Evolutionary conservation across 2,797 vertebrate genomes (phyloP).

Genomic region (Sphaeramia orbicularis): DNA sequence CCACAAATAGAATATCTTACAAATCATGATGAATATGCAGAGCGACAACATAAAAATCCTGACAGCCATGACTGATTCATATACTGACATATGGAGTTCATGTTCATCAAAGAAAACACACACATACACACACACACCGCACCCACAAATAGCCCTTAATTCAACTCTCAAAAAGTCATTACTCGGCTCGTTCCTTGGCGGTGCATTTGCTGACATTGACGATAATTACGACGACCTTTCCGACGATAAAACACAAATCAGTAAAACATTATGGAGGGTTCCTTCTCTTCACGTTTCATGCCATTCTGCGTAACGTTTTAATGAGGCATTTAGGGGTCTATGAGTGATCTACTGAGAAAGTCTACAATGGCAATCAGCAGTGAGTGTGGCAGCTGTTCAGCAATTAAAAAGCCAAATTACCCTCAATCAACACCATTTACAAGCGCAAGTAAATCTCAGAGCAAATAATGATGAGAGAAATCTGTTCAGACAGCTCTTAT

Average conservation of each 20-base stretch:
- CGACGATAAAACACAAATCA: constrained; percentile 80
- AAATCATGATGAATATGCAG: constrained; percentile 41
- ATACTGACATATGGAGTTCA: constrained; percentile 49
- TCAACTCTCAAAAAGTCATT: constrained; percentile 74
- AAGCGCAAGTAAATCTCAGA: constrained; percentile 83
- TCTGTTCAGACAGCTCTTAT: constrained; percentile 84
- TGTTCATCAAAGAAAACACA: constrained; percentile 57
- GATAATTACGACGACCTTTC: constrained; percentile 81
- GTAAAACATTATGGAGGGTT: constrained; percentile 71
- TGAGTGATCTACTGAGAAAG: constrained; percentile 83
- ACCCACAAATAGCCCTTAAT: constrained; percentile 66
- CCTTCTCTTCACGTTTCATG: constrained; percentile 76
- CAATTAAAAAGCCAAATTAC: constrained; percentile 89
- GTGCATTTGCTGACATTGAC: constrained; percentile 80
- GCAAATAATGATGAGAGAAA: constrained; percentile 86
- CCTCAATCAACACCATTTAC: constrained; percentile 88
- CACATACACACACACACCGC: constrained; percentile 40
- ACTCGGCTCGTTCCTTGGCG: constrained; percentile 42
- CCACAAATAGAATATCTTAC: constrained; percentile 39
- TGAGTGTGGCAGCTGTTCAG: constrained; percentile 86
- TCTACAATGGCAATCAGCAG: constrained; percentile 87
- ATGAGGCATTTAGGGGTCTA: constrained; percentile 84
- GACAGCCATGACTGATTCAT: constrained; percentile 43
- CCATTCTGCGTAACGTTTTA: constrained; percentile 79
- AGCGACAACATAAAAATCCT: constrained; percentile 29